Evolutionary conservation across 2,113 vertebrate genomes (phyloP).

Genomic region (Peromyscus californicus): DNA sequence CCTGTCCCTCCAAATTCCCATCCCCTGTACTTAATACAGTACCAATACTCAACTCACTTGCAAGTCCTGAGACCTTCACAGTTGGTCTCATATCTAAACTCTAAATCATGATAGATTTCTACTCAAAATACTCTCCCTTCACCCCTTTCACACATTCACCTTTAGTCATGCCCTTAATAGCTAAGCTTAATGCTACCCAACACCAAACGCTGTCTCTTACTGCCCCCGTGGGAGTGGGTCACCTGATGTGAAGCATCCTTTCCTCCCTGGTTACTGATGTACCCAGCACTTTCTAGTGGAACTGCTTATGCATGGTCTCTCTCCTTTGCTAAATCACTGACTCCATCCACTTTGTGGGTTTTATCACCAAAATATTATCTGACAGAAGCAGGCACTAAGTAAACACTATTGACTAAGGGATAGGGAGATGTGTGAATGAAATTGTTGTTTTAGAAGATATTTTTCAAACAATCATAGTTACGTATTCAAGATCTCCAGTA

Average conservation of each 20-base stretch:
- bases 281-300: neutral
- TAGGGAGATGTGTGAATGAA: conserved; percentile 13
- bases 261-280: neutral
- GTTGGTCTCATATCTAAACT: neutral
- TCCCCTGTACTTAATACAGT: neutral
- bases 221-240: neutral
- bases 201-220: neutral
- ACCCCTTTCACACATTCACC: neutral
- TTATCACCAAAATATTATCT: neutral
- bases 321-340: neutral
- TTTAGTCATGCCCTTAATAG: neutral
- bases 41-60: neutral
- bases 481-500: neutral
- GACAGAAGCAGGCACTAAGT: neutral
- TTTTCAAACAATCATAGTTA: conserved; percentile 33
- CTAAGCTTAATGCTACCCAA: neutral
- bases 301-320: neutral
- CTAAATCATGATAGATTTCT: neutral
- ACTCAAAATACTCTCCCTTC: neutral
- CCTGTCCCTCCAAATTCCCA: neutral
- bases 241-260: neutral
- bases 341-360: conserved; percentile 26
- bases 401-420: neutral
- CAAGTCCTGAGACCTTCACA: neutral
- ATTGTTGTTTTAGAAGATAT: conserved; percentile 6